These are phyloP conservation scores for Aproaerema taeniolella DNA, from an alignment of 2,888 invertebrate genomes.

Conservation along the genomic window DNA sequence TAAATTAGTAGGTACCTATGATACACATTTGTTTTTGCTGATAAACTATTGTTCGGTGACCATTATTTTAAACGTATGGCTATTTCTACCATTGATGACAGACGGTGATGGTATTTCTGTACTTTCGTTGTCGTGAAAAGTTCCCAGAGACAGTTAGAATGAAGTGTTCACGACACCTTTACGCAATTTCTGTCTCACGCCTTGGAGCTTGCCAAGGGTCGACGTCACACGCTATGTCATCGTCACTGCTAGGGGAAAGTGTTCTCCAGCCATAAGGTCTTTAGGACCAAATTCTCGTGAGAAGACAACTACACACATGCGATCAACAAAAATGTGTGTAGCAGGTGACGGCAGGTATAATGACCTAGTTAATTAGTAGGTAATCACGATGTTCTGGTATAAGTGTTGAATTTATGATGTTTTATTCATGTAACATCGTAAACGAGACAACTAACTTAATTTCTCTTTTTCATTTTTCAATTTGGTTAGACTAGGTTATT, in stretches of 20 bases:
- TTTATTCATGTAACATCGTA: slow-evolving; percentile 5
- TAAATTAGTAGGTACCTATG: no score
- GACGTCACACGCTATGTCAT: slow-evolving; percentile 53
- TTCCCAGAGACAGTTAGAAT: slow-evolving; percentile 53
- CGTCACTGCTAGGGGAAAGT: slow-evolving; percentile 46
- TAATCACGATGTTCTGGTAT: slow-evolving; percentile 14
- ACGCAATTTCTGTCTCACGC: slow-evolving; percentile 69
- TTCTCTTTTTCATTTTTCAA: background rate
- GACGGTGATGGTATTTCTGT: slow-evolving; percentile 62
- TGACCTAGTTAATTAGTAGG: slow-evolving; percentile 46
- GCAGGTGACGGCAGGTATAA: slow-evolving; percentile 43
- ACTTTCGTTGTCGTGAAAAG: slow-evolving; percentile 55
- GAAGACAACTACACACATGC: slow-evolving; percentile 2
- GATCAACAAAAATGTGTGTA: slow-evolving; percentile 11
- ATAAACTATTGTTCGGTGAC: slow-evolving; percentile 13
- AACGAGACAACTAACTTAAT: slow-evolving; percentile 1
- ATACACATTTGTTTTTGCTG: slow-evolving; percentile 1
- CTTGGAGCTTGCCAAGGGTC: slow-evolving; percentile 59
- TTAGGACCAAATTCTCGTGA: slow-evolving; percentile 45
- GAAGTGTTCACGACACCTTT: slow-evolving; percentile 67
- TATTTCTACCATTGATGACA: slow-evolving; percentile 54
- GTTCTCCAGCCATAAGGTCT: slow-evolving; percentile 40
- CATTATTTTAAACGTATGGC: slow-evolving; percentile 34
- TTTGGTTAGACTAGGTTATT: no score
- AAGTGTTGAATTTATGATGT: slow-evolving; percentile 4